Evolutionary conservation across 2,888 invertebrate genomes (phyloP).

Genomic region (Petrolisthes manimaculis): DNA sequence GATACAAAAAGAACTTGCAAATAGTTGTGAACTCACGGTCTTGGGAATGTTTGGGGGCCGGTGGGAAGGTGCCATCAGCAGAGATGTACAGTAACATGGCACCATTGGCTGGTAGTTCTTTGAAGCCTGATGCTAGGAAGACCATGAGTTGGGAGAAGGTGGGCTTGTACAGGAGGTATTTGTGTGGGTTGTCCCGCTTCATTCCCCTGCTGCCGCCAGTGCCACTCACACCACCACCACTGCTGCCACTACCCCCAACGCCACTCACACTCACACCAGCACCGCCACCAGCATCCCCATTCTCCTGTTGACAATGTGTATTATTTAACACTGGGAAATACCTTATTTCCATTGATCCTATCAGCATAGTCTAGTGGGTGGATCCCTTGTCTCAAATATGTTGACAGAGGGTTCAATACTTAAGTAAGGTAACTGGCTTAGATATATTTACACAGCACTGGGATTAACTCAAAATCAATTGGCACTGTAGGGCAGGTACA

Average conservation of each 20-base stretch:
- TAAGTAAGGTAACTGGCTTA: no score
- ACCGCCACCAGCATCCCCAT: constrained; percentile 32
- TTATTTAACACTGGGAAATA: no score
- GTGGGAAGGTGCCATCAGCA: constrained; percentile 88
- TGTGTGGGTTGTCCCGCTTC: constrained; percentile 92
- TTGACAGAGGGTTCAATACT: no score
- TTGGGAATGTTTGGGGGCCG: constrained; percentile 83
- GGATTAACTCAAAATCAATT: no score
- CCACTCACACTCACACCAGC: not conserved
- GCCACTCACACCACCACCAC: not conserved
- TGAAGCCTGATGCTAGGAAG: constrained; percentile 90
- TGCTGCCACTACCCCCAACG: not conserved
- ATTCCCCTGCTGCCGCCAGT: constrained; percentile 66
- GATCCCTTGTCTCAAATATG: no score
- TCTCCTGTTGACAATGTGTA: constrained; percentile 12
- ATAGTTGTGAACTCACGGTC: constrained; percentile 73
- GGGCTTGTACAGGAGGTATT: constrained; percentile 95
- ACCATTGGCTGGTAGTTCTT: constrained; percentile 91
- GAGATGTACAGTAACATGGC: constrained; percentile 92
- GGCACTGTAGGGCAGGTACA: no score
- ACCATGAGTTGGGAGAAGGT: constrained; percentile 93
- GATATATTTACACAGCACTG: no score
- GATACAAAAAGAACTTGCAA: not conserved
- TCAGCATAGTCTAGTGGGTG: no score
- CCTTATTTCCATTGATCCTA: no score